phyloP scores from a whole-genome alignment of 2,888 invertebrate genomes.

The Sarcophaga variegata region DNA sequence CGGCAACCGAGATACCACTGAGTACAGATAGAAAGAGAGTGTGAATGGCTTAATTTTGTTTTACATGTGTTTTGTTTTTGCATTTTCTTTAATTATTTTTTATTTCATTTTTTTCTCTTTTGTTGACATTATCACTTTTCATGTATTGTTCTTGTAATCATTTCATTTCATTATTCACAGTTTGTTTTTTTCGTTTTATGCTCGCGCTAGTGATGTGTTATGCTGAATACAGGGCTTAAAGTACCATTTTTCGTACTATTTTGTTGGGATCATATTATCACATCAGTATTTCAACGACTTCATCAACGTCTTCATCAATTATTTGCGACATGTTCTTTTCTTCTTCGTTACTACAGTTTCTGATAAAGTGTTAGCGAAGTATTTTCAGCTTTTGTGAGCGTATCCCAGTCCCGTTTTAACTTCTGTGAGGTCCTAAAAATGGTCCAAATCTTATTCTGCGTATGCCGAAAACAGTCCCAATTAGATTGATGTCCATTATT shows the following conservation, averaged over 20 bases:
- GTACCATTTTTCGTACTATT: not conserved
- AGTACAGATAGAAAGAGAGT: not conserved
- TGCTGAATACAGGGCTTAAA: not conserved
- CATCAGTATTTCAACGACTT: too few species aligned
- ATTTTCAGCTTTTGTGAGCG: too few species aligned
- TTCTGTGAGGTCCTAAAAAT: too few species aligned
- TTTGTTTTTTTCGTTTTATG: not conserved
- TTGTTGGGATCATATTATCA: too few species aligned
- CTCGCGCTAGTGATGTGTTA: not conserved
- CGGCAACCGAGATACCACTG: not conserved
- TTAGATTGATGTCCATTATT: too few species aligned
- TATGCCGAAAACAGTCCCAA: too few species aligned
- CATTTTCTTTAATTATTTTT: not conserved
- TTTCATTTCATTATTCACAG: not conserved
- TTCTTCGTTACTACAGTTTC: too few species aligned
- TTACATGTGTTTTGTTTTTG: not conserved
- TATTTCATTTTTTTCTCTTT: constrained; percentile 10
- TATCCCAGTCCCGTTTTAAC: too few species aligned
- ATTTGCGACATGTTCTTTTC: too few species aligned
- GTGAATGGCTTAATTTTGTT: constrained; percentile 41
- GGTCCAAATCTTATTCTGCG: too few species aligned
- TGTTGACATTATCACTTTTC: constrained; percentile 55
- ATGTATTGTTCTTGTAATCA: constrained; percentile 43
- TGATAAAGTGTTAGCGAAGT: too few species aligned
- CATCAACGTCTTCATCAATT: too few species aligned